Evolutionary conservation across 2,888 invertebrate species (phyloP), one percentile per base, ranked within the genome.

Genomic region (Cataglyphis altisquamis): DNA sequence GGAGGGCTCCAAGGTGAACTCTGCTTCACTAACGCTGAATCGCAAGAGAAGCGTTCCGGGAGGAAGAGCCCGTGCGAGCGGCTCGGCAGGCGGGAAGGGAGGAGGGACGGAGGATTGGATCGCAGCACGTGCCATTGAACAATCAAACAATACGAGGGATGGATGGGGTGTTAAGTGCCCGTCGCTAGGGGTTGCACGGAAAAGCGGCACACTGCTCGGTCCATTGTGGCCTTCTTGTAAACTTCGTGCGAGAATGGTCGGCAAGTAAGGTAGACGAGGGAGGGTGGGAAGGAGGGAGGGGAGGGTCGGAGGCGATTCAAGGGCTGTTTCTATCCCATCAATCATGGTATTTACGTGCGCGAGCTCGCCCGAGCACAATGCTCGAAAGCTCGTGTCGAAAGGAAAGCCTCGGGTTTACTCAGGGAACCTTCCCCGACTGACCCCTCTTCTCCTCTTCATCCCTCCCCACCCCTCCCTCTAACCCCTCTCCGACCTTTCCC

Each of bases 331-430:
- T 91, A 88, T 87, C 87, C 90, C 92, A 92, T 92, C 92, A 92
- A 92, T 92, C 92, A 92, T 91, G 90, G 92, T 92, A 92, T 92
- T 92, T 92, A 91, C 91, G 87, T 85, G 90, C 82, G 39, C 85
- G 74, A 70, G 77, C 83, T 84, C 66, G 83, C 84, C 82, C 84
- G 84, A 67, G 86, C 85, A 91, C 89, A 91, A 91, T 90, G 86
- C 88, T 87, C 86, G 88, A 89, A 89, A 88, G 89, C 89, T 88
- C 87, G 89, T 52, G 52, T 85, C 83, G 87, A 89, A 89, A 89
- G 87, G 90, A 89, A 87, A 89, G 88, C 85, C 83, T 66, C 67
- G 85, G 87, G 88, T 88, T 89, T 88, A 82, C 88, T 63, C 75
- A 81, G 86, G 85, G 84, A 89, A 85, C 91, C 87, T 84, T 74